These are phyloP conservation scores for Pseudomugil gertrudae DNA, from an alignment of 2,797 vertebrate genomes.

Conservation along the genomic window DNA sequence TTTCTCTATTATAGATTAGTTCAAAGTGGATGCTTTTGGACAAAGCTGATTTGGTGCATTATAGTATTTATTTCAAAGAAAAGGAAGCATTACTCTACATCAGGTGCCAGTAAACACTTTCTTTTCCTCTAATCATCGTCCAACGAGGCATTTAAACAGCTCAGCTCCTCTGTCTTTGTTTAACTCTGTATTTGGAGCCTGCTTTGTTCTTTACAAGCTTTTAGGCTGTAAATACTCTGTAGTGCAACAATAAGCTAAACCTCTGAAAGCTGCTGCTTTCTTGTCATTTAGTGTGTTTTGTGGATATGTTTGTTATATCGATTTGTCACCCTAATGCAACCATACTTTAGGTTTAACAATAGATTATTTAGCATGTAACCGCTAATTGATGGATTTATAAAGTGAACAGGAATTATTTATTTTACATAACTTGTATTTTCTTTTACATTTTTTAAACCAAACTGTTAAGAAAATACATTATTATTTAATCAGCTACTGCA, in stretches of 20 bases:
- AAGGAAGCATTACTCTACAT: constrained; percentile 20
- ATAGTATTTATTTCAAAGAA: constrained; percentile 4
- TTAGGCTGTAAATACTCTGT: constrained; percentile 24
- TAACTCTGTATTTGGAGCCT: constrained; percentile 46
- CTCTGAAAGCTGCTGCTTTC: neutral
- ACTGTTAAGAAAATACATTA: neutral
- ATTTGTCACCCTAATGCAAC: neutral
- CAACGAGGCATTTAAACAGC: constrained; percentile 45
- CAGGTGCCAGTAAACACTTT: constrained; percentile 30
- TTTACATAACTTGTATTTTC: neutral
- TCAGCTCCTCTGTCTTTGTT: constrained; percentile 40
- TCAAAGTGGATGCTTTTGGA: neutral
- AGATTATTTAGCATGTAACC: neutral
- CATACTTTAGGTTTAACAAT: neutral
- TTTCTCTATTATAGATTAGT: neutral
- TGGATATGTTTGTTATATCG: neutral
- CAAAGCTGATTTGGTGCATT: neutral
- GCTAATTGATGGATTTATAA: neutral
- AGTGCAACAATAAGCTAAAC: constrained; percentile 13
- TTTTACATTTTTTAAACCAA: neutral
- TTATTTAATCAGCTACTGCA: constrained; percentile 1
- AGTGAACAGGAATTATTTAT: neutral
- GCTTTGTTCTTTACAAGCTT: constrained; percentile 31
- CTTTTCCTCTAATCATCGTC: constrained; percentile 26
- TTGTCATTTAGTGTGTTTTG: neutral